Evolutionary conservation across 2,113 vertebrate genomes (phyloP), one percentile per base, ranked within the genome.

Genomic region (Edolisoma coerulescens): DNA sequence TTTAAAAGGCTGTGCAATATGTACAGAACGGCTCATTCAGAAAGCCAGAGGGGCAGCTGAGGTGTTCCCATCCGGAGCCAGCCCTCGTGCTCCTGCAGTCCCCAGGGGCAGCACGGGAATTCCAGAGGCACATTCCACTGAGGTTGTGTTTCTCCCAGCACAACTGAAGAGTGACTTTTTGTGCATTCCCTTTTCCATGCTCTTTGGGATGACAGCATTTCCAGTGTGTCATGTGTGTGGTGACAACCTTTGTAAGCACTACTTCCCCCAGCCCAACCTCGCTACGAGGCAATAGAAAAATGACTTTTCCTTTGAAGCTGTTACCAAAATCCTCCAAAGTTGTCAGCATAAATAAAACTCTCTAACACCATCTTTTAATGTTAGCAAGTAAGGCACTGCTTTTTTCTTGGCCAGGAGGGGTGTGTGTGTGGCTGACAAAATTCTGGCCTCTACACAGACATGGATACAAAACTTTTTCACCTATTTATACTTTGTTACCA

Each of bases 221-320:
- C n/a, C 64, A 61, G 30, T 35, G 23, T 1, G 3, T 56, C 19
- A 0, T 4, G 33, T 10, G 0, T 59, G 68, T 9, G 59, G 59
- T 44, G 71, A 44, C 82, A 63, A 3, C 69, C 57, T 84, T 47
- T 64, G 20, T 27, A 6, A 50, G 71, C 1, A 0, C 68, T 64
- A 52, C 42, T 83, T 76, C 11, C 37, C 33, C 13, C 30, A 32
- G 5, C 67, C 23, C 56, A 61, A 0, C 56, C 65, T 47, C 5
- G 12, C 71, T 41, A 9, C 4, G 8, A n/a, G 41, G 27, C 39
- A 35, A 22, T 45, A 39, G 27, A 73, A 26, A 32, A 71, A 45
- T 23, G 10, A n/a, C n/a, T 75, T 37, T 57, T 69, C 32, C 42
- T 59, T 42, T 28, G 84, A 32, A 74, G n/a, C 49, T 54, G 49